Percentiles rank a stretch among this genome's conserved stretches.
These are phyloP conservation scores for Drosophila truncata DNA, from an alignment of 1,140 invertebrate species.

Conservation along the genomic window DNA sequence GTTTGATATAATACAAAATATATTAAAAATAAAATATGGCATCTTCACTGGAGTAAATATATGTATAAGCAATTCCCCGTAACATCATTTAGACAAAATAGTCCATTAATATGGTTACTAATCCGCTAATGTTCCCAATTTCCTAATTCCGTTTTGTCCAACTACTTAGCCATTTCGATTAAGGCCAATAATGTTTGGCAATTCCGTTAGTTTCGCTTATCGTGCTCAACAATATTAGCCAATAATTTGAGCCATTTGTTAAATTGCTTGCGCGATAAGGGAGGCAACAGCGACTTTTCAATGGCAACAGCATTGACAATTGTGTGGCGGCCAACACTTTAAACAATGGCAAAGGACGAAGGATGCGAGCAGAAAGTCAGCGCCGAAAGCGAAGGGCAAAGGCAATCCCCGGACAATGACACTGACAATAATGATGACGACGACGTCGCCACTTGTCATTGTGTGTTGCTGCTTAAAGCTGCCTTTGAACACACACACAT, in stretches of 20 bases:
- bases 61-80: no score
- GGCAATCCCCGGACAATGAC: constrained; percentile 50
- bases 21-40: no score
- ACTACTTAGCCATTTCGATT: constrained; percentile 20
- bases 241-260: constrained; percentile 76
- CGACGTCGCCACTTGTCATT: constrained; percentile 61
- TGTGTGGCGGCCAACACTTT: constrained; percentile 74
- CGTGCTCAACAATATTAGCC: constrained; percentile 48
- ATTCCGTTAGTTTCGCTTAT: constrained; percentile 44
- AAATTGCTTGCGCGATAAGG: constrained; percentile 76
- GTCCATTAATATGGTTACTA: not conserved
- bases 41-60: no score
- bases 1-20: no score
- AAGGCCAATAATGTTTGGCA: constrained; percentile 9
- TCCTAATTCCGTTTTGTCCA: not conserved
- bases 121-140: not conserved
- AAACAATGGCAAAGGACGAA: constrained; percentile 56
- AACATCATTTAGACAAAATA: no score
- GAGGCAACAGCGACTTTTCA: constrained; percentile 40
- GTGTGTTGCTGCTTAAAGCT: constrained; percentile 55
- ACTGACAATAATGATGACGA: constrained; percentile 42
- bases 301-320: constrained; percentile 62
- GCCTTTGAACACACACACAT: constrained; percentile 39
- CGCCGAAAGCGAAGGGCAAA: constrained; percentile 14
- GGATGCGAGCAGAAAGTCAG: not conserved